Evolutionary conservation across 2,113 vertebrate genomes (phyloP).

Genomic region (Potamarius usumacintae): DNA sequence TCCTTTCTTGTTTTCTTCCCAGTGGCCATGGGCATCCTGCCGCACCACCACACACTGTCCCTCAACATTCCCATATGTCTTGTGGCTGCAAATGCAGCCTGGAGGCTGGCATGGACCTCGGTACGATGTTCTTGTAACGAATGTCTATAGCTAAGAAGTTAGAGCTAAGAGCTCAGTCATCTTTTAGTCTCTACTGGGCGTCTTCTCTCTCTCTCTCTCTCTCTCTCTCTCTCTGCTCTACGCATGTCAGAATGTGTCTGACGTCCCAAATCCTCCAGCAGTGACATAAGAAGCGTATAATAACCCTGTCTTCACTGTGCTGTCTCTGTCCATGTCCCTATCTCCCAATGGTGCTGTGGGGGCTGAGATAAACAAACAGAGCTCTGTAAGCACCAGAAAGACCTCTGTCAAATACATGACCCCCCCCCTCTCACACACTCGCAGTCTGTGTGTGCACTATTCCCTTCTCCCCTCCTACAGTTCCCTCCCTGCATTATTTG

Average conservation of each 20-base stretch:
- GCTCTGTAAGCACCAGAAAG: slow-evolving; percentile 72
- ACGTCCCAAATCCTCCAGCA: slow-evolving; percentile 60
- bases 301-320: slow-evolving; percentile 51
- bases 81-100: neutral
- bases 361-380: slow-evolving; percentile 69
- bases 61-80: slow-evolving; percentile 57
- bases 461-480: slow-evolving; percentile 52
- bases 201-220: slow-evolving; percentile 42
- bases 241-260: slow-evolving; percentile 63
- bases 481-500: slow-evolving; percentile 48
- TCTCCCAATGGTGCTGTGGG: slow-evolving; percentile 48
- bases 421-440: slow-evolving; percentile 55
- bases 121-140: neutral
- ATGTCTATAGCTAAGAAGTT: neutral
- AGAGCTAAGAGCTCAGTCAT: slow-evolving; percentile 12
- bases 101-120: neutral
- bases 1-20: slow-evolving; percentile 54
- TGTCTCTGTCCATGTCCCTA: slow-evolving; percentile 30
- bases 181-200: slow-evolving; percentile 15
- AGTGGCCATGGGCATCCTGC: slow-evolving; percentile 57
- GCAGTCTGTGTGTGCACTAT: slow-evolving; percentile 39
- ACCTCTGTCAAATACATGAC: slow-evolving; percentile 68
- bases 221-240: slow-evolving; percentile 51
- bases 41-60: slow-evolving; percentile 60
- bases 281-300: slow-evolving; percentile 70